phyloP scores from a whole-genome alignment of 2,888 invertebrate genomes.

The Drosophila limbata region DNA sequence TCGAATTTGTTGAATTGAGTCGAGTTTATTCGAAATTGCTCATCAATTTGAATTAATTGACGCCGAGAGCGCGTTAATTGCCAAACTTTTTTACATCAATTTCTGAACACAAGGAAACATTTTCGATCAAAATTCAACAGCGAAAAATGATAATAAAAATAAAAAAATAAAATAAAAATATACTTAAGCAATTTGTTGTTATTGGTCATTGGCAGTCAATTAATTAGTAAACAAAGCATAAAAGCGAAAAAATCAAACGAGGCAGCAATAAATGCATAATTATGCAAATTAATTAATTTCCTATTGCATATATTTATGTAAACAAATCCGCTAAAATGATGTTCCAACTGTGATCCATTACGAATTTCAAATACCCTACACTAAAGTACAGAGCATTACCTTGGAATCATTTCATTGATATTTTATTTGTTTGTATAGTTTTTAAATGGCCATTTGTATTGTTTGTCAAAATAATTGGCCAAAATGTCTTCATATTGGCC shows the following conservation, averaged over 20 bases:
- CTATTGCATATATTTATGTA: constrained; percentile 57
- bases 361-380: constrained; percentile 24
- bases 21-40: constrained; percentile 46
- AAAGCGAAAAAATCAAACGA: constrained; percentile 53
- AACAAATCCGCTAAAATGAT: constrained; percentile 1
- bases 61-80: constrained; percentile 47
- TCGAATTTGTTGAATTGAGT: constrained; percentile 23
- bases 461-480: constrained; percentile 30
- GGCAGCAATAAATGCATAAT: constrained; percentile 69
- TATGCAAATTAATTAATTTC: constrained; percentile 73
- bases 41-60: constrained; percentile 72
- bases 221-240: constrained; percentile 77
- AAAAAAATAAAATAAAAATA: constrained; percentile 10
- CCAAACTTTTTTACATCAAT: constrained; percentile 41
- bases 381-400: background rate
- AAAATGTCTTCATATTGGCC: constrained; percentile 37
- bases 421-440: constrained; percentile 32
- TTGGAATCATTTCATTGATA: background rate
- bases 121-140: background rate
- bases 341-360: background rate
- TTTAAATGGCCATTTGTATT: constrained; percentile 25
- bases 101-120: constrained; percentile 25
- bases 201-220: constrained; percentile 56
- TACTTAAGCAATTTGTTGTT: constrained; percentile 46
- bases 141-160: constrained; percentile 6